A percentile compares a stretch with the other conserved stretches of the same genome.
Conservation (phyloP, 2,797 vertebrate species). For the Paedocypris micromegethes region DNA sequence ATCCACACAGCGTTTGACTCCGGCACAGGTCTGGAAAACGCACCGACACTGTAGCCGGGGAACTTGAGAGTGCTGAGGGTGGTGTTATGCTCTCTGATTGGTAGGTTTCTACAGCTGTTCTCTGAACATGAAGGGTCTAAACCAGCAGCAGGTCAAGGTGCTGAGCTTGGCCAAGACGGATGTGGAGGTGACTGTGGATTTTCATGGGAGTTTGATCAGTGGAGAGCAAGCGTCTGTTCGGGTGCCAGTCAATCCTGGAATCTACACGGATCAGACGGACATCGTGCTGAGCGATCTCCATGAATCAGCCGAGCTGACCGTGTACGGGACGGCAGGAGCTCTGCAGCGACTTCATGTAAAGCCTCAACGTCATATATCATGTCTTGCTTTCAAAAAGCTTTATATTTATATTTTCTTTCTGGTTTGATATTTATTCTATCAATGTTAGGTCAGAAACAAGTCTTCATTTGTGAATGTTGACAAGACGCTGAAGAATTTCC, state of each 20-base stretch:
- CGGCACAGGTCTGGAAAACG: constrained; percentile 64
- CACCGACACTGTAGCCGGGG: background rate
- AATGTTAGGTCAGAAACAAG: too few relatives aligned
- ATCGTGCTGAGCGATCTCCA: constrained; percentile 80
- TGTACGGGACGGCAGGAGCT: constrained; percentile 74
- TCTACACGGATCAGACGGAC: constrained; percentile 80
- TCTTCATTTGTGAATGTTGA: too few relatives aligned
- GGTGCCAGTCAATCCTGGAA: constrained; percentile 78
- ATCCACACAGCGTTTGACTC: constrained; percentile 75
- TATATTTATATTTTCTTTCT: too few relatives aligned
- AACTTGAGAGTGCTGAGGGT: too few relatives aligned
- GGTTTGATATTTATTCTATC: too few relatives aligned
- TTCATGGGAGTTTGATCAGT: constrained; percentile 57
- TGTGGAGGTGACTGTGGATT: constrained; percentile 70
- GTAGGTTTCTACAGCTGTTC: constrained; percentile 84
- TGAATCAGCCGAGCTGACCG: constrained; percentile 72
- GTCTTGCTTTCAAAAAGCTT: too few relatives aligned
- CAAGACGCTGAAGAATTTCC: too few relatives aligned
- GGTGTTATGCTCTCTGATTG: constrained; percentile 5
- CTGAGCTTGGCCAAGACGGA: constrained; percentile 69
- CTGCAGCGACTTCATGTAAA: constrained; percentile 79
- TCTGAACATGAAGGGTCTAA: constrained; percentile 70
- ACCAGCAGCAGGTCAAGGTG: constrained; percentile 75
- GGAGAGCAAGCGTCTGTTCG: constrained; percentile 64
- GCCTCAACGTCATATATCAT: background rate